Conservation (phyloP, 2,797 vertebrate genomes). For the Neomorphus geoffroyi region DNA sequence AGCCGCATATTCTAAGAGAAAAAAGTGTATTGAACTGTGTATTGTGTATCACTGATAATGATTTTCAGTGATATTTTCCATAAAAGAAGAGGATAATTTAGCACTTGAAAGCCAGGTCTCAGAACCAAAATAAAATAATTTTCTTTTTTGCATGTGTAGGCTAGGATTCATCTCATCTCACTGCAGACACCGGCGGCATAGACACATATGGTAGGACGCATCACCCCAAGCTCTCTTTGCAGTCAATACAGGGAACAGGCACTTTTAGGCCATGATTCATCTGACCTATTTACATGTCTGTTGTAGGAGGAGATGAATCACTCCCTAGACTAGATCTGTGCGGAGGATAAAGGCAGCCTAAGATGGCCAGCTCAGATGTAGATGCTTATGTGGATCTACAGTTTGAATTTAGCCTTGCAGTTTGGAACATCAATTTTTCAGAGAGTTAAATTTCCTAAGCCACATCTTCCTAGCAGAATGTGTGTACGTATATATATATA, state of each 20-base stretch:
- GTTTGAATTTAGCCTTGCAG: not conserved
- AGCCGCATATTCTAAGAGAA: not conserved
- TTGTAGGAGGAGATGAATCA: constrained; percentile 70
- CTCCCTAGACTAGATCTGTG: constrained; percentile 41
- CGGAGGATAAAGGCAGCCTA: constrained; percentile 41
- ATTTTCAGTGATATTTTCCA: not conserved
- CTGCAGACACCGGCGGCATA: not conserved
- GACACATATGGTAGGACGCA: constrained; percentile 13
- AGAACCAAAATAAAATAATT: constrained; percentile 17
- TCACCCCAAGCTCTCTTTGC: constrained; percentile 33
- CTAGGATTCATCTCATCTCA: not conserved
- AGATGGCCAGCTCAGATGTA: constrained; percentile 50
- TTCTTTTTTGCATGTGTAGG: not conserved
- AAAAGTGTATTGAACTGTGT: not conserved
- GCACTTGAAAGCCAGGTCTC: not conserved
- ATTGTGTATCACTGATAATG: not conserved
- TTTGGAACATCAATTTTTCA: constrained; percentile 22
- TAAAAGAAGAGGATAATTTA: constrained; percentile 11
- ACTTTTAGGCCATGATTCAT: constrained; percentile 71
- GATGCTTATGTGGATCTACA: not conserved
- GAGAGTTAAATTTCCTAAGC: constrained; percentile 7
- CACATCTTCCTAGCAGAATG: not conserved
- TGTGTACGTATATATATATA: not conserved
- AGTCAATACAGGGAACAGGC: constrained; percentile 51
- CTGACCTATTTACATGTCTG: constrained; percentile 68